These are phyloP conservation scores for Pangasianodon gigas DNA, from an alignment of 2,113 vertebrate genomes.

Conservation along the genomic window DNA sequence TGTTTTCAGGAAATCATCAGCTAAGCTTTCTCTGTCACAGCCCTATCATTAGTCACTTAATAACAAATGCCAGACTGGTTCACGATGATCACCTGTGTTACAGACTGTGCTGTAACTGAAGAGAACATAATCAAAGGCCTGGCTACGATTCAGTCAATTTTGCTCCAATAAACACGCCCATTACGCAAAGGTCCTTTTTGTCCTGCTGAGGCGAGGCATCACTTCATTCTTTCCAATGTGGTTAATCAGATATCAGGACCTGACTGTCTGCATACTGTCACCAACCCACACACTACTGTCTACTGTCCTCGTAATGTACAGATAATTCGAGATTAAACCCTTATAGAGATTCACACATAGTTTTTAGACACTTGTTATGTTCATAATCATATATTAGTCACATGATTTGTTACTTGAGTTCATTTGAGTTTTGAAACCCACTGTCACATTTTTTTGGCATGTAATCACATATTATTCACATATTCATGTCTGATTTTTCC, in stretches of 20 bases:
- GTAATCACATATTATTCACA: not conserved
- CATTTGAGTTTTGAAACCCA: not conserved
- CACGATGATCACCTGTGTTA: no score
- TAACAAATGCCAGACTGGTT: conserved; percentile 14
- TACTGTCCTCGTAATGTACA: not conserved
- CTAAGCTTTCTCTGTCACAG: not conserved
- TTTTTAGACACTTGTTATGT: not conserved
- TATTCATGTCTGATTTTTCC: not conserved
- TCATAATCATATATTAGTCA: not conserved
- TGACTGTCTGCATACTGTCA: conserved; percentile 13
- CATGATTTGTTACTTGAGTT: not conserved
- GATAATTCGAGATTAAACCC: not conserved
- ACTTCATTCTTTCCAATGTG: conserved; percentile 6
- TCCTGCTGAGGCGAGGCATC: conserved; percentile 1
- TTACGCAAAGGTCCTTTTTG: not conserved
- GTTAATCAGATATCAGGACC: conserved; percentile 18
- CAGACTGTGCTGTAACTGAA: not conserved
- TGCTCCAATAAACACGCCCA: not conserved
- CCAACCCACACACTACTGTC: not conserved
- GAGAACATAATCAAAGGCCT: not conserved
- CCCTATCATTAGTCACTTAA: conserved; percentile 13
- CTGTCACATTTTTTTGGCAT: not conserved
- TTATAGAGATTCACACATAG: not conserved
- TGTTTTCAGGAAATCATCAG: not conserved
- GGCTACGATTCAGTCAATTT: not conserved